Conservation (phyloP, 2,888 invertebrate genomes). For the Creontiades dilutus region DNA sequence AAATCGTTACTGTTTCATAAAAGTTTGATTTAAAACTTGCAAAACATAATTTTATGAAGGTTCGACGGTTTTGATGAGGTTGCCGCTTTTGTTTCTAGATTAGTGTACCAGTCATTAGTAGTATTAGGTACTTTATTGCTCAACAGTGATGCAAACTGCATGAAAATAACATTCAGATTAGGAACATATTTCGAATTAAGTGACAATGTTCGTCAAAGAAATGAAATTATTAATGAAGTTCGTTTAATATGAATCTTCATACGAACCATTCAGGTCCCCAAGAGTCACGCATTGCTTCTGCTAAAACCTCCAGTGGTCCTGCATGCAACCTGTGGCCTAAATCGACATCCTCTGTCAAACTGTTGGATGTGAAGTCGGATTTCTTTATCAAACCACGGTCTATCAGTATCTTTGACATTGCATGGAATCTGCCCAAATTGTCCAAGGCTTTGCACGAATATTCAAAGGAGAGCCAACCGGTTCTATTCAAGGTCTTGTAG, state of each 20-base stretch:
- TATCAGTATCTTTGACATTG: slow-evolving; percentile 53
- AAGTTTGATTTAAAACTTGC: too few species aligned
- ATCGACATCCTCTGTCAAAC: neutral
- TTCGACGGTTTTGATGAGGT: too few species aligned
- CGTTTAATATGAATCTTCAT: neutral
- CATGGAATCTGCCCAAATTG: slow-evolving; percentile 62
- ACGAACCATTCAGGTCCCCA: slow-evolving; percentile 26
- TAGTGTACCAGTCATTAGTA: too few species aligned
- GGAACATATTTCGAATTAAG: too few species aligned
- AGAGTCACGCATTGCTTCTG: neutral
- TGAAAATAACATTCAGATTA: too few species aligned
- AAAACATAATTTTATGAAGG: too few species aligned
- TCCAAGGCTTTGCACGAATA: slow-evolving; percentile 10
- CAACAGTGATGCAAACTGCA: too few species aligned
- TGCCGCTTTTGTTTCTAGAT: too few species aligned
- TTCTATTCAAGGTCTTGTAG: slow-evolving; percentile 40
- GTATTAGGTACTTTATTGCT: too few species aligned
- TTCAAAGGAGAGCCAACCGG: slow-evolving; percentile 25
- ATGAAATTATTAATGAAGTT: neutral
- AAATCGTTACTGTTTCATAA: too few species aligned
- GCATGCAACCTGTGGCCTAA: slow-evolving; percentile 16
- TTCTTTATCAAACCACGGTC: slow-evolving; percentile 46
- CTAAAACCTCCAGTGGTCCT: slow-evolving; percentile 1
- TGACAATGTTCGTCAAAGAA: too few species aligned
- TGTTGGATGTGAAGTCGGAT: neutral